Evolutionary conservation across 2,797 vertebrate genomes (phyloP).

Genomic region (Botia almorhae): DNA sequence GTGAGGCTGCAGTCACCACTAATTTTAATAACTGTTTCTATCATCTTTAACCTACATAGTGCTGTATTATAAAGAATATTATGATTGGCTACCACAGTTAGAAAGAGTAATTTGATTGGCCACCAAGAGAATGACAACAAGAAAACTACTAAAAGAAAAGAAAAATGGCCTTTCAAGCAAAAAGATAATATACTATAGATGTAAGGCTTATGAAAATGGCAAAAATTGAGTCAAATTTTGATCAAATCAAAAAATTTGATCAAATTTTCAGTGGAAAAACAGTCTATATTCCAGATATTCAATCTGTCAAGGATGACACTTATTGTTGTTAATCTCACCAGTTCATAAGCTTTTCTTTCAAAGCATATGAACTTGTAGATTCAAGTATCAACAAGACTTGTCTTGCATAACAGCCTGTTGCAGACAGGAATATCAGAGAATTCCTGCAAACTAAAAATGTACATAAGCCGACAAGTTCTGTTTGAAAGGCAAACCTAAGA

Average conservation of each 20-base stretch:
- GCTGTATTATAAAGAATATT: background rate
- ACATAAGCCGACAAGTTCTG: background rate
- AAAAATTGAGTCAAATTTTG: no score
- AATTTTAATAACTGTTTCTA: no score
- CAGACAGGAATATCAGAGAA: constrained; percentile 21
- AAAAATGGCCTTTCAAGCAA: background rate
- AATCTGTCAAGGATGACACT: background rate
- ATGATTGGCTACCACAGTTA: background rate
- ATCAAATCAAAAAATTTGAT: background rate
- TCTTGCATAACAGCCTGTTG: constrained; percentile 35
- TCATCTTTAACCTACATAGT: background rate
- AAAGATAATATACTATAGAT: background rate
- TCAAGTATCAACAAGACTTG: constrained; percentile 42
- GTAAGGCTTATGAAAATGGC: background rate
- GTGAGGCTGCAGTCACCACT: no score
- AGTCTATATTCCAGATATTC: background rate
- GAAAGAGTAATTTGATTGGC: constrained; percentile 12
- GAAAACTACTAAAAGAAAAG: background rate
- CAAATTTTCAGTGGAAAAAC: background rate
- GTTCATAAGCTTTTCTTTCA: background rate
- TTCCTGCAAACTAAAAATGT: background rate
- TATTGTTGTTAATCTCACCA: background rate
- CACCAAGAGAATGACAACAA: background rate
- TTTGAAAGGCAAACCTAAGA: constrained; percentile 5
- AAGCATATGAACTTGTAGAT: constrained; percentile 14